Evolutionary conservation across 2,113 vertebrate species (phyloP), one percentile per base, ranked within the genome.

Genomic region (Gorsachius goisagi): DNA sequence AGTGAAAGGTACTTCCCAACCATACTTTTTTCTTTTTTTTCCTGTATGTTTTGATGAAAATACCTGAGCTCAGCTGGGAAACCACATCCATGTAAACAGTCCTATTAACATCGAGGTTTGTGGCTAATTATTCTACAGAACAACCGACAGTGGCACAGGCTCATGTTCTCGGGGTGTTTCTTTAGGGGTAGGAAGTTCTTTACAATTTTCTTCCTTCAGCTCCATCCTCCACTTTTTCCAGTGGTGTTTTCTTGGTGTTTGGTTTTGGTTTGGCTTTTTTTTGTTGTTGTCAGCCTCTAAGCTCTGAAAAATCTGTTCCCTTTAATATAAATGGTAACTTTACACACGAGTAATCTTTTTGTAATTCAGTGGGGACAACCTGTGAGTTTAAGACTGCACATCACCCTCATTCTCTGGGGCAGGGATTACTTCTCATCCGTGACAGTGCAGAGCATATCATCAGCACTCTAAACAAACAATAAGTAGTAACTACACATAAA

Each of bases 161-260:
- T 85, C 0, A 0, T 23, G 10, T 59, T 89, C 47, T 74, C 6
- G 7, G 4, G 32, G 32, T 1, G 0, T 50, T 59, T 83, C n/a
- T 73, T 86, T 10, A 58, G 19, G 20, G 2, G 0, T 45, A 73
- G 44, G 22, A 79, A 72, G 4, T 23, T 37, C 3, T 75, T 27
- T 50, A 21, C 41, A 15, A 13, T 74, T 75, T 63, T 24, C 9
- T 1, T 5, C 3, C 13, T 78, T 52, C 68, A 9, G 4, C 11
- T 81, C 27, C 9, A 21, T 58, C 6, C 41, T 58, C 21, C 77
- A 8, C 37, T 6, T 7, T 60, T 87, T 78, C 33, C 39, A 66
- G 23, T 55, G 17, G 27, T 12, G 37, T 53, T 66, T 53, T 62
- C 49, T 49, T 15, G 1, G 4, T 39, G 4, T 4, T 75, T 69